phyloP scores from a whole-genome alignment of 2,113 vertebrate genomes.

The Mesocricetus auratus region DNA sequence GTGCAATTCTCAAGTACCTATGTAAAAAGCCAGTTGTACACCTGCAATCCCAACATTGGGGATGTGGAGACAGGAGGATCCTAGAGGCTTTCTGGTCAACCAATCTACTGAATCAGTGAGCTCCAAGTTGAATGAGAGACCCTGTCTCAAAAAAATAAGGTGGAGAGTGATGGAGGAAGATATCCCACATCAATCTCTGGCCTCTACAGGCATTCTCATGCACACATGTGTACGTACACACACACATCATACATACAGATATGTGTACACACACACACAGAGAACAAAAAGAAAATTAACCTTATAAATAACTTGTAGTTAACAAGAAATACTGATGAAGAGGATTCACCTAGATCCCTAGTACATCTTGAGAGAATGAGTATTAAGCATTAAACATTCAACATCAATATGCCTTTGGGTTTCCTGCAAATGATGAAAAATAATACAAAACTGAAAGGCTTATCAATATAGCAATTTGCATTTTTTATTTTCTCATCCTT shows the following conservation, averaged over 20 bases:
- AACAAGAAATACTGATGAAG: constrained; percentile 14
- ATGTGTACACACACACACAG: neutral
- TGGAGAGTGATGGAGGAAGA: neutral
- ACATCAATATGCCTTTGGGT: constrained; percentile 19
- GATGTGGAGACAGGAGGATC: neutral
- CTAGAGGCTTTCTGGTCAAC: neutral
- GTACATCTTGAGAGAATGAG: neutral
- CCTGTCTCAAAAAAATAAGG: neutral
- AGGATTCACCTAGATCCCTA: constrained; percentile 39
- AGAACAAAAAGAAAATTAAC: neutral
- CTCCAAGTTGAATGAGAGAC: neutral
- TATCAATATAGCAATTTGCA: neutral
- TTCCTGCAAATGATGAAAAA: constrained; percentile 40
- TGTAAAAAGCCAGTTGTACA: neutral
- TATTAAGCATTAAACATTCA: constrained; percentile 47
- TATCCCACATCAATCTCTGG: neutral
- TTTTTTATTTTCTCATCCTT: neutral
- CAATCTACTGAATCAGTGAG: neutral
- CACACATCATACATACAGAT: neutral
- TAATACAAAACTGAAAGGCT: constrained; percentile 4
- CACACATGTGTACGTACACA: neutral
- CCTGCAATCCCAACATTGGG: neutral
- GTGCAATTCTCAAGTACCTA: neutral
- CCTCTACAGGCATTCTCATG: too few relatives aligned
- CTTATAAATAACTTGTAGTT: neutral